Evolutionary conservation across 2,113 vertebrate species (phyloP).

Genomic region (Halcyon senegalensis): DNA sequence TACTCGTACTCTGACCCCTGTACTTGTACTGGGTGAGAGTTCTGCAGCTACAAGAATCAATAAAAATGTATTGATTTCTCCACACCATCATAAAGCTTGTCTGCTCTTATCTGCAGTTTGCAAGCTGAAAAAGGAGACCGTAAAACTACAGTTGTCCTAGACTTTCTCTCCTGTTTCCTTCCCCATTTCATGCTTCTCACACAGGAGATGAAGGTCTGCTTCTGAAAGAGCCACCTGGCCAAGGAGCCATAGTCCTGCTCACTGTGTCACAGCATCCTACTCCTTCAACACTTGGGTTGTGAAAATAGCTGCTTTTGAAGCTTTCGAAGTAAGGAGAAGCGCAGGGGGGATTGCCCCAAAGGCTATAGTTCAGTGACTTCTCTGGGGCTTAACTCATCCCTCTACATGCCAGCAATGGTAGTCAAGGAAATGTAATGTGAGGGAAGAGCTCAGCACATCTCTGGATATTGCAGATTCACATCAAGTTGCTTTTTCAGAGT

Average conservation of each 20-base stretch:
- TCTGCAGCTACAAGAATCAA: constrained; percentile 49
- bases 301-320: not conserved
- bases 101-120: constrained; percentile 7
- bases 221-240: not conserved
- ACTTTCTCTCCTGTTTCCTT: not conserved
- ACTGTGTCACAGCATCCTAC: not conserved
- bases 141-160: not conserved
- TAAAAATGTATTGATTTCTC: constrained; percentile 51
- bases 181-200: accelerated
- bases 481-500: not conserved
- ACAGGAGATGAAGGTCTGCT: not conserved
- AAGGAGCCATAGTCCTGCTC: not conserved
- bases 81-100: not conserved
- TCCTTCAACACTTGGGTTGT: not conserved
- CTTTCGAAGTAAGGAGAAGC: not conserved
- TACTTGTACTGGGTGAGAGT: constrained; percentile 13
- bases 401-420: not conserved
- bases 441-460: not conserved
- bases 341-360: not conserved
- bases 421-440: not conserved
- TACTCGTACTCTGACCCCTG: not conserved
- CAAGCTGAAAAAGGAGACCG: not conserved
- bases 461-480: not conserved
- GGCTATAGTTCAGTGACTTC: not conserved
- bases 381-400: not conserved